These are phyloP conservation scores for Troglohyphantes excavatus DNA, from an alignment of 2,888 invertebrate genomes.

Conservation along the genomic window DNA sequence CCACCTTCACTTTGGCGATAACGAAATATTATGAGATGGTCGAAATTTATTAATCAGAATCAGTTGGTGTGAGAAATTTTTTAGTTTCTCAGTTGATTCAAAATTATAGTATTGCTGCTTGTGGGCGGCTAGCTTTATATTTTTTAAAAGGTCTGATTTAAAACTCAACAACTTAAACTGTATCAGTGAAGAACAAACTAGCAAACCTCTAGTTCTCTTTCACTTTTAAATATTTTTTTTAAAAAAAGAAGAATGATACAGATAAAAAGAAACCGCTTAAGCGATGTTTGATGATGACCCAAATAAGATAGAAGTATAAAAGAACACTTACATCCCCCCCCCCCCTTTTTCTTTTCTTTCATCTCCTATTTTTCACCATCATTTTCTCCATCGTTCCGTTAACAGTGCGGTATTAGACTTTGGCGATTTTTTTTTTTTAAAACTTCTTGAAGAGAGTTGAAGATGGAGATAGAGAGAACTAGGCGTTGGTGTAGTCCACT, in stretches of 20 bases:
- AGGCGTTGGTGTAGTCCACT: constrained; percentile 61
- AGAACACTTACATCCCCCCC: not conserved
- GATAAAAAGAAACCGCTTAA: constrained; percentile 37
- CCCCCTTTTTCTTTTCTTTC: not conserved
- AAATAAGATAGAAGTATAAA: constrained; percentile 31
- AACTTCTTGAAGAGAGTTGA: not conserved
- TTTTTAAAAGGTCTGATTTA: too few relatives aligned
- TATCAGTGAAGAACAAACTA: not conserved
- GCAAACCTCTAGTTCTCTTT: too few relatives aligned
- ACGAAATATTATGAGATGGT: too few relatives aligned
- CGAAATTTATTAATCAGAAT: too few relatives aligned
- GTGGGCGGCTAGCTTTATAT: too few relatives aligned
- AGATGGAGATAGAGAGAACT: constrained; percentile 14
- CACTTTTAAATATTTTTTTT: not conserved
- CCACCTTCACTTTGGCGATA: too few relatives aligned
- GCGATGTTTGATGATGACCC: constrained; percentile 55
- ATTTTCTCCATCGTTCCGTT: constrained; percentile 10
- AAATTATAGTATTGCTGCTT: too few relatives aligned
- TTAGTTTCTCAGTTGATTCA: too few relatives aligned
- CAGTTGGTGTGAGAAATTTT: too few relatives aligned
- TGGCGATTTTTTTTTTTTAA: constrained; percentile 36
- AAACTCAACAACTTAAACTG: not conserved
- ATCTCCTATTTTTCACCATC: not conserved
- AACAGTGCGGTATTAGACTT: constrained; percentile 41
- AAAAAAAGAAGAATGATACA: constrained; percentile 51